A percentile compares a stretch with the other conserved stretches of the same genome.
These are phyloP conservation scores for Amblyopsis rosae DNA, from an alignment of 2,113 vertebrate genomes.

Conservation along the genomic window DNA sequence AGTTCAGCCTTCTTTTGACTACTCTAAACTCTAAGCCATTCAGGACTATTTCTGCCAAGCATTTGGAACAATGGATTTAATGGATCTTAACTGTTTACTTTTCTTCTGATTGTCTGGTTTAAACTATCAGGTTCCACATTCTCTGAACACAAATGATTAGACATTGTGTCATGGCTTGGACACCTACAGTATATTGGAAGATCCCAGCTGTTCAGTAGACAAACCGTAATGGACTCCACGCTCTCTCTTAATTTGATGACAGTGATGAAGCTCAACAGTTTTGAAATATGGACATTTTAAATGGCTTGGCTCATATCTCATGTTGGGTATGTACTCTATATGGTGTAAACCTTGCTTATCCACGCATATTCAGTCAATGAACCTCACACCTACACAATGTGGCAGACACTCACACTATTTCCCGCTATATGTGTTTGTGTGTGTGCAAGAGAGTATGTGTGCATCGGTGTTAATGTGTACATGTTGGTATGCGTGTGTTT, in stretches of 20 bases:
- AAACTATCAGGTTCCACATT: background rate
- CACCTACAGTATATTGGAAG: conserved; percentile 1
- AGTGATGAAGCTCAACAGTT: background rate
- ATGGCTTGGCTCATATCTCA: conserved; percentile 46
- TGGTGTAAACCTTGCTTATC: conserved; percentile 64
- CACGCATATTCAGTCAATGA: conserved; percentile 56
- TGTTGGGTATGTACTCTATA: conserved; percentile 42
- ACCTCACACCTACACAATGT: conserved; percentile 48
- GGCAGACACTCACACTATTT: conserved; percentile 30
- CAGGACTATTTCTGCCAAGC: conserved; percentile 43
- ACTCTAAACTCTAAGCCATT: conserved; percentile 41
- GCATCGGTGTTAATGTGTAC: conserved; percentile 10
- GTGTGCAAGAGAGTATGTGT: conserved; percentile 11
- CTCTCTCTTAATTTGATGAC: conserved; percentile 16
- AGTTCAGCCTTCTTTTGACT: conserved; percentile 36
- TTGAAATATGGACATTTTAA: conserved; percentile 45
- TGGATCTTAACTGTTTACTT: no score
- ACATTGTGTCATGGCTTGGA: conserved; percentile 28
- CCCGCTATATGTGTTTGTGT: conserved; percentile 9
- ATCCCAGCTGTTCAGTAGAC: conserved; percentile 14
- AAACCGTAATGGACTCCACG: background rate
- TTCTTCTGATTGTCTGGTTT: no score
- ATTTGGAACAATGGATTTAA: no score
- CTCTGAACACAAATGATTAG: conserved; percentile 19
- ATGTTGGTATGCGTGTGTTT: conserved; percentile 1